Conservation (phyloP, 2,888 invertebrate species). For the Cosmorhoe ocellata region DNA sequence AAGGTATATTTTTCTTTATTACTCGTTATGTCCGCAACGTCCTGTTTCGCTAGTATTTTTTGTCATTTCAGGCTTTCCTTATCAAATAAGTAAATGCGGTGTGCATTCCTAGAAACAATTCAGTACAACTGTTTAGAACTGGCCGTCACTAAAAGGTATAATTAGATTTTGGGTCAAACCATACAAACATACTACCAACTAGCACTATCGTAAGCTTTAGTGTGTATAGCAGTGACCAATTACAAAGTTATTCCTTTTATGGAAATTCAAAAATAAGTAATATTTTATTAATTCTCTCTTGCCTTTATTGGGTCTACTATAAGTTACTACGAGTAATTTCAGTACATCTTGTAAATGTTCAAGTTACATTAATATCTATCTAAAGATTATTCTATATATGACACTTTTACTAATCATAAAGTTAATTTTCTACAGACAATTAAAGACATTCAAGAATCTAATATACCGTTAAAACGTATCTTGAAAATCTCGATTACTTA, state of each 20-base stretch:
- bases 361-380: too few relatives aligned
- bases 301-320: too few relatives aligned
- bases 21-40: conserved; percentile 19
- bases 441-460: conserved; percentile 1
- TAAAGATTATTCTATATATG: too few relatives aligned
- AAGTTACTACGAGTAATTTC: too few relatives aligned
- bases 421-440: conserved; percentile 1
- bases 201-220: too few relatives aligned
- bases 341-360: too few relatives aligned
- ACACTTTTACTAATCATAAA: not conserved
- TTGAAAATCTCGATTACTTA: conserved; percentile 10
- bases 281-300: too few relatives aligned
- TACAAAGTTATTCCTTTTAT: too few relatives aligned
- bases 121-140: not conserved
- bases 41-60: conserved; percentile 29
- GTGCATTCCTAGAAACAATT: conserved; percentile 13
- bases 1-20: conserved; percentile 22
- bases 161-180: too few relatives aligned
- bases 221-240: too few relatives aligned
- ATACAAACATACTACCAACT: too few relatives aligned
- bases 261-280: too few relatives aligned
- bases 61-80: conserved; percentile 28
- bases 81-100: conserved; percentile 27
- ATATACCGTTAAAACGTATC: conserved; percentile 15
- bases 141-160: not conserved